Conservation (phyloP, 1,140 invertebrate species). For the Anthonomus grandis region DNA sequence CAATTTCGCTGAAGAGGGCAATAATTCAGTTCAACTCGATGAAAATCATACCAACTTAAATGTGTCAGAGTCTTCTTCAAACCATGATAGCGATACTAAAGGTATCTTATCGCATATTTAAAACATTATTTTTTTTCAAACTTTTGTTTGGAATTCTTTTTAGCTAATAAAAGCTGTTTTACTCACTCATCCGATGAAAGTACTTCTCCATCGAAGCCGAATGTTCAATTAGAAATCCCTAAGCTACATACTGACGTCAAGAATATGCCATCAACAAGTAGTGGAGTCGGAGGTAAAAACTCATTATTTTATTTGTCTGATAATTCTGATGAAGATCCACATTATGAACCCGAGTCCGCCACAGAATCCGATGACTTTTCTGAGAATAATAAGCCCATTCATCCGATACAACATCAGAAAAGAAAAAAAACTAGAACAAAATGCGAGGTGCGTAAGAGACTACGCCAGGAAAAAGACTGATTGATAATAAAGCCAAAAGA, state of each 20-base stretch:
- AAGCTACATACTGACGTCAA: background rate
- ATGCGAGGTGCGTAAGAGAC: no score
- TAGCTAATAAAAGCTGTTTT: background rate
- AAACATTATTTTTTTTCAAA: background rate
- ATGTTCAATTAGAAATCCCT: background rate
- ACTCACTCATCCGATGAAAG: background rate
- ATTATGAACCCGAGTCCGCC: background rate
- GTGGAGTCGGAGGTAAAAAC: background rate
- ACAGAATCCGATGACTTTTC: background rate
- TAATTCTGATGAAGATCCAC: background rate
- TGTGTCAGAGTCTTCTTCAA: background rate
- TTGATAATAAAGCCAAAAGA: background rate
- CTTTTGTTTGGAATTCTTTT: background rate
- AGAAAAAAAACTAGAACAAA: background rate
- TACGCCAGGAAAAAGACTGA: background rate
- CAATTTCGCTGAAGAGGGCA: background rate
- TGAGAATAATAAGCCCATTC: background rate
- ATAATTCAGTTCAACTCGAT: background rate
- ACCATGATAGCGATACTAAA: background rate
- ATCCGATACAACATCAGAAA: background rate
- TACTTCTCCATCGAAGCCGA: background rate
- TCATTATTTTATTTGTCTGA: background rate
- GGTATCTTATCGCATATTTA: background rate
- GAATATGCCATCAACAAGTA: background rate
- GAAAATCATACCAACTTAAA: background rate